These are phyloP conservation scores for Jaculus jaculus DNA, from an alignment of 2,113 vertebrate genomes.

Conservation along the genomic window DNA sequence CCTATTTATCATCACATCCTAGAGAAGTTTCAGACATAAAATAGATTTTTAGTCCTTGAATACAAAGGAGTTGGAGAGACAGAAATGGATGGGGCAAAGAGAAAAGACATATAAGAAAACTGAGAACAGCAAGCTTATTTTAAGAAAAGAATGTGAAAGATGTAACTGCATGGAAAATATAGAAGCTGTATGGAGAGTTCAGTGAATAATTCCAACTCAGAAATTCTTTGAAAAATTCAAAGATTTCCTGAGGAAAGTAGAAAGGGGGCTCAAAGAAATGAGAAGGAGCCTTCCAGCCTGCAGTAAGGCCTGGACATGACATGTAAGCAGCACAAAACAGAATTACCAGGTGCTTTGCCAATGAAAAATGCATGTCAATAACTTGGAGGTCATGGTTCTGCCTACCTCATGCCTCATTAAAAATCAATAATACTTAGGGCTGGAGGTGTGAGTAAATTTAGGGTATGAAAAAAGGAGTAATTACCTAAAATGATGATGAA, in stretches of 20 bases:
- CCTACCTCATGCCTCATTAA: neutral
- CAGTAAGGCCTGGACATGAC: neutral
- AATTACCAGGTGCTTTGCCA: neutral
- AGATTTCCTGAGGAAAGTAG: neutral
- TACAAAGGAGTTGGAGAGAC: too few relatives aligned
- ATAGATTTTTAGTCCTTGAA: conserved; percentile 3
- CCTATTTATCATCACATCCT: neutral
- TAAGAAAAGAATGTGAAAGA: neutral
- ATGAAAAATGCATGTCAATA: neutral
- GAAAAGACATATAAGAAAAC: neutral
- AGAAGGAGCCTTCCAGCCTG: neutral
- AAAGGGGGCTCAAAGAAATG: neutral
- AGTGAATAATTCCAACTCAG: neutral
- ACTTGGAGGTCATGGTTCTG: neutral
- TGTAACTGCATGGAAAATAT: neutral
- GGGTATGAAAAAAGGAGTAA: neutral
- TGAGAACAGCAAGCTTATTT: neutral
- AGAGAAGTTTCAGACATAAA: conserved; percentile 35
- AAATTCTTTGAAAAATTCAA: neutral
- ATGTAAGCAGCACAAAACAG: neutral
- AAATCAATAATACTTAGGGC: neutral
- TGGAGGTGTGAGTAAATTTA: neutral
- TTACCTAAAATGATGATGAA: conserved; percentile 49
- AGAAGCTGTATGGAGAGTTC: neutral
- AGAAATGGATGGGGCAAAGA: too few relatives aligned